Percentiles rank a stretch among this genome's conserved stretches.
Conservation (phyloP, 2,113 vertebrate species). For the Xiphophorus couchianus region DNA sequence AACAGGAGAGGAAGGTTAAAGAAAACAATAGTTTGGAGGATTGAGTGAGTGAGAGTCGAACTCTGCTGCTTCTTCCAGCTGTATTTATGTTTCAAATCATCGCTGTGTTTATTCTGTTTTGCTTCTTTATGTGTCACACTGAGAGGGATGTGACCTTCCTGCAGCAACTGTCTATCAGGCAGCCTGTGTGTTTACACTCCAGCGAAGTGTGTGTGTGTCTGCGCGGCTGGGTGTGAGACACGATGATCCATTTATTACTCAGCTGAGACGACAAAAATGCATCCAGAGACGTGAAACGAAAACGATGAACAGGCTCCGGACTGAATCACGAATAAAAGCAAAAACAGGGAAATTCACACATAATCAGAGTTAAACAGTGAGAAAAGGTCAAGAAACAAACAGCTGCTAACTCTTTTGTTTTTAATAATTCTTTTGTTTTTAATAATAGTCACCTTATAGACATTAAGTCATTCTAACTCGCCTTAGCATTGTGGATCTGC, state of each 20-base stretch:
- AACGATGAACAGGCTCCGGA: neutral
- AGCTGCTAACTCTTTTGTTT: neutral
- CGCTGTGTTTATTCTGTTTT: neutral
- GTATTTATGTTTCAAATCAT: neutral
- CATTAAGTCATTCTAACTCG: too few relatives aligned
- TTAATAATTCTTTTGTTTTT: neutral
- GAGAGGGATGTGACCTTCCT: neutral
- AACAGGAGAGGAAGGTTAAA: neutral
- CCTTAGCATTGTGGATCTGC: too few relatives aligned
- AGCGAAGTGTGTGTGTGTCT: neutral
- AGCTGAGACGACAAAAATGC: neutral
- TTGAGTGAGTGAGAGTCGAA: too few relatives aligned
- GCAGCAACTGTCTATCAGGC: constrained; percentile 1
- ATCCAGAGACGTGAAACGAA: neutral
- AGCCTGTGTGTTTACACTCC: neutral
- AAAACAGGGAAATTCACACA: neutral
- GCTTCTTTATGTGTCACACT: neutral
- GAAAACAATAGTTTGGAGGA: neutral
- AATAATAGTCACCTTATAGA: neutral
- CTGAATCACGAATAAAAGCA: neutral
- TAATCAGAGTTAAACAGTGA: neutral
- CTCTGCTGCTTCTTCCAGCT: neutral
- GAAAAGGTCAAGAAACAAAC: neutral
- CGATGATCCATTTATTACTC: neutral
- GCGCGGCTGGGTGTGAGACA: neutral